These are phyloP conservation scores for Penaeus monodon DNA, from an alignment of 2,888 invertebrate genomes.

Conservation along the genomic window DNA sequence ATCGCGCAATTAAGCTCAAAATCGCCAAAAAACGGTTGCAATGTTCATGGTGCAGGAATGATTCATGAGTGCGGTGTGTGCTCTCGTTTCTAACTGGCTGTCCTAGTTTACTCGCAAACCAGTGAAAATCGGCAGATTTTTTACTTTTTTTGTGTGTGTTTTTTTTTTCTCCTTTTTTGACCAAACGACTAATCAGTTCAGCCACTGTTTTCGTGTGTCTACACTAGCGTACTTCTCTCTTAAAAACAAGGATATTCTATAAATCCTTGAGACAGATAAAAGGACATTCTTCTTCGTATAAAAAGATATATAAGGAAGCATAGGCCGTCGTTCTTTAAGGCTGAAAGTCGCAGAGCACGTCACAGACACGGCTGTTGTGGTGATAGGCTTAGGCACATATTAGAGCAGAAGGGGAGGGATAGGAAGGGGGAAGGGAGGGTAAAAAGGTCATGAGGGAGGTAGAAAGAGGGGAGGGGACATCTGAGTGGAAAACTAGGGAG, in stretches of 20 bases:
- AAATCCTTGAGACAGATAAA: background rate
- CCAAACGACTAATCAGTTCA: too few relatives aligned
- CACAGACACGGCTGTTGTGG: conserved; percentile 41
- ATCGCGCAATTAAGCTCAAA: conserved; percentile 2
- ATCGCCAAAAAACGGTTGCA: background rate
- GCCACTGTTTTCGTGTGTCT: too few relatives aligned
- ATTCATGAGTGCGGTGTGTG: too few relatives aligned
- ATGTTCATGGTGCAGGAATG: conserved; percentile 4
- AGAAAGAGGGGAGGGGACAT: background rate
- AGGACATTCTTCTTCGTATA: background rate
- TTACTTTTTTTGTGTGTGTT: too few relatives aligned
- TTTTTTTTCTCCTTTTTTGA: too few relatives aligned
- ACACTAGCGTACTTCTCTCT: too few relatives aligned
- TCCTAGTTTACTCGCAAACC: background rate
- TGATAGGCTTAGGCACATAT: conserved; percentile 56
- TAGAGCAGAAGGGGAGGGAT: conserved; percentile 34
- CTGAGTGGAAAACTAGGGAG: background rate
- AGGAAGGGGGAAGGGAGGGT: conserved; percentile 5
- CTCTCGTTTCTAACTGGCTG: conserved; percentile 6
- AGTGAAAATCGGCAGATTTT: background rate
- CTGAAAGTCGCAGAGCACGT: conserved; percentile 44
- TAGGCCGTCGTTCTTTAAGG: conserved; percentile 19
- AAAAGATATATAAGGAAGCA: conserved; percentile 14
- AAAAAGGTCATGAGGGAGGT: background rate
- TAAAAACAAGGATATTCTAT: too few relatives aligned